Evolutionary conservation across 2,113 vertebrate species (phyloP).

Genomic region (Sarotherodon lohbergeri): DNA sequence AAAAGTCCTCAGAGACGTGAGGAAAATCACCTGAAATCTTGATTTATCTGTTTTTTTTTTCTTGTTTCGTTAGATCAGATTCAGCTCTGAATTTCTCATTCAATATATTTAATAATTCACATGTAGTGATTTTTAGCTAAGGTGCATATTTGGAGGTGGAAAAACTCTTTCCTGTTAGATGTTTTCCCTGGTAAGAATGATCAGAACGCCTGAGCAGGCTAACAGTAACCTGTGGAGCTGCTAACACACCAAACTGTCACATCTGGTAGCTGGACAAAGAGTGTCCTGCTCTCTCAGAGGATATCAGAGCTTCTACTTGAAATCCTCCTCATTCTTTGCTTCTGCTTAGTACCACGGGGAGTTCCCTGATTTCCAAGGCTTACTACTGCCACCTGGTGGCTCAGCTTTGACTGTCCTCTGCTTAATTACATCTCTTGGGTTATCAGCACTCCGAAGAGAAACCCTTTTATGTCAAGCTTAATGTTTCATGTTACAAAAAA

Average conservation of each 20-base stretch:
- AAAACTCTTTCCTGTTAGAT: neutral
- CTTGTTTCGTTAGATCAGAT: neutral
- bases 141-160: constrained; percentile 9
- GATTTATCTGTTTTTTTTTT: neutral
- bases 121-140: constrained; percentile 18
- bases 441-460: constrained; percentile 11
- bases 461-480: constrained; percentile 56
- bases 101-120: constrained; percentile 8
- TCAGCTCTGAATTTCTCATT: neutral
- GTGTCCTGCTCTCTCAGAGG: constrained; percentile 25
- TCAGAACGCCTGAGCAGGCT: constrained; percentile 12
- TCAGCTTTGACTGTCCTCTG: neutral
- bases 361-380: neutral
- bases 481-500: constrained; percentile 59
- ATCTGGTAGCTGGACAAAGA: constrained; percentile 35
- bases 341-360: neutral
- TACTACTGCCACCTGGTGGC: constrained; percentile 67
- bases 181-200: neutral
- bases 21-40: neutral
- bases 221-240: neutral
- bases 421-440: constrained; percentile 65
- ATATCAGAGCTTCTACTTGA: constrained; percentile 31
- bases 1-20: neutral
- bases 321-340: constrained; percentile 4
- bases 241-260: constrained; percentile 24